Conservation (phyloP, 2,797 vertebrate species). For the Platyrinchus mystaceus region DNA sequence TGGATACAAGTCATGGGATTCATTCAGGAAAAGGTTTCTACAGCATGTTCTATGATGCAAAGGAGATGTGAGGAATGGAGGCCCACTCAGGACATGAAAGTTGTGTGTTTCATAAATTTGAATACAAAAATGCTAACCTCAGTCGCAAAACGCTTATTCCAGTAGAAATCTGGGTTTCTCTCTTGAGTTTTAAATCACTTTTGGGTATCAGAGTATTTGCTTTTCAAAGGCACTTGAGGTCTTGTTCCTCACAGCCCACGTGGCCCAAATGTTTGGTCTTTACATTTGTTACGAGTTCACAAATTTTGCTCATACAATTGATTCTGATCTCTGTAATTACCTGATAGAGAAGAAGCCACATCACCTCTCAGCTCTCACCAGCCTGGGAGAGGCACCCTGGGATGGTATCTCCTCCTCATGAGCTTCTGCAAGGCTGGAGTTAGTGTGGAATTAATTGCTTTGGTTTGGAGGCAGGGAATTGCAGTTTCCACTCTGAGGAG, state of each 20-base stretch:
- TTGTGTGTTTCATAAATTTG: fast-evolving
- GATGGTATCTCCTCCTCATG: neutral
- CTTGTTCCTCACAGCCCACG: neutral
- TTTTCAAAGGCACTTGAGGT: neutral
- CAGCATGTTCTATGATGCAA: neutral
- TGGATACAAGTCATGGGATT: neutral
- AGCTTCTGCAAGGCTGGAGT: neutral
- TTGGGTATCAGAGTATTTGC: neutral
- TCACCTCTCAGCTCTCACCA: neutral
- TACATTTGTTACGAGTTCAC: neutral
- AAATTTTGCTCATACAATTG: neutral
- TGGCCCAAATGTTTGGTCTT: neutral
- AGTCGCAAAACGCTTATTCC: neutral
- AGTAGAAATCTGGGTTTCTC: neutral
- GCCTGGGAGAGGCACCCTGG: neutral
- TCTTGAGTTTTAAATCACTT: neutral
- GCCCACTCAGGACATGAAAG: neutral
- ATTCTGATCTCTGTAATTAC: neutral
- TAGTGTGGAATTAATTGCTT: neutral
- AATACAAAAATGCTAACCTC: neutral
- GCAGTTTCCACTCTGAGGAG: neutral
- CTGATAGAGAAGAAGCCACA: neutral
- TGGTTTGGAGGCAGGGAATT: neutral
- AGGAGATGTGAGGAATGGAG: neutral
- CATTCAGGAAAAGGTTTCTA: neutral